Conservation (phyloP, 2,888 invertebrate genomes). For the Hypercompe scribonia region DNA sequence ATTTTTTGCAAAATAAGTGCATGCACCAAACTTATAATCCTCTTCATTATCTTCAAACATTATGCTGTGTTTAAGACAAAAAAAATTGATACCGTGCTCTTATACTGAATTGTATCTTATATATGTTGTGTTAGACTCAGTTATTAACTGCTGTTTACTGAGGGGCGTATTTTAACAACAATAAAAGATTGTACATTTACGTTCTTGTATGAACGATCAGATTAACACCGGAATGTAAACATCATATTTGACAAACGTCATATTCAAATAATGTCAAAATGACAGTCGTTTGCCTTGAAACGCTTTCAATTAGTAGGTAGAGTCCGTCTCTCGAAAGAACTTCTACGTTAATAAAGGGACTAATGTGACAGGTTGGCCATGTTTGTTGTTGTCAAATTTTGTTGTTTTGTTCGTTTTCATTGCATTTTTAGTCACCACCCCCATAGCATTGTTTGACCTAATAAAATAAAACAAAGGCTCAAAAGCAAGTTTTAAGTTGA, state of each 20-base stretch:
- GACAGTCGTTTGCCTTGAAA: background rate
- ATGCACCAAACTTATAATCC: constrained; percentile 90
- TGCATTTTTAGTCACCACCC: too few relatives aligned
- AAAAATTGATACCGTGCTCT: background rate
- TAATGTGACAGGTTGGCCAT: too few relatives aligned
- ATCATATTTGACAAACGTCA: background rate
- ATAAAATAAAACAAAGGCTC: too few relatives aligned
- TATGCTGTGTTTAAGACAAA: background rate
- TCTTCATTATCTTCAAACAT: constrained; percentile 66
- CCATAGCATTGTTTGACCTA: too few relatives aligned
- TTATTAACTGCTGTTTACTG: background rate
- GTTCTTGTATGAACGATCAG: background rate
- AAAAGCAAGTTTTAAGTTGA: too few relatives aligned
- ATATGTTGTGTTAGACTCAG: background rate
- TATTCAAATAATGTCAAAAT: background rate
- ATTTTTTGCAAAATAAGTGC: constrained; percentile 96
- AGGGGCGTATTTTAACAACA: background rate
- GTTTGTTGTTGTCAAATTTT: too few relatives aligned
- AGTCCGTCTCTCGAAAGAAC: too few relatives aligned
- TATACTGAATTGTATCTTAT: background rate
- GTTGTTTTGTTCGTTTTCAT: too few relatives aligned
- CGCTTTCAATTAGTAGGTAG: too few relatives aligned
- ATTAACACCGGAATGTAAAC: background rate
- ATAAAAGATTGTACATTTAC: background rate
- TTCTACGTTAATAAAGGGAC: too few relatives aligned